Evolutionary conservation across 2,797 vertebrate species (phyloP), one percentile per base, ranked within the genome.

Genomic region (Perodicticus potto): DNA sequence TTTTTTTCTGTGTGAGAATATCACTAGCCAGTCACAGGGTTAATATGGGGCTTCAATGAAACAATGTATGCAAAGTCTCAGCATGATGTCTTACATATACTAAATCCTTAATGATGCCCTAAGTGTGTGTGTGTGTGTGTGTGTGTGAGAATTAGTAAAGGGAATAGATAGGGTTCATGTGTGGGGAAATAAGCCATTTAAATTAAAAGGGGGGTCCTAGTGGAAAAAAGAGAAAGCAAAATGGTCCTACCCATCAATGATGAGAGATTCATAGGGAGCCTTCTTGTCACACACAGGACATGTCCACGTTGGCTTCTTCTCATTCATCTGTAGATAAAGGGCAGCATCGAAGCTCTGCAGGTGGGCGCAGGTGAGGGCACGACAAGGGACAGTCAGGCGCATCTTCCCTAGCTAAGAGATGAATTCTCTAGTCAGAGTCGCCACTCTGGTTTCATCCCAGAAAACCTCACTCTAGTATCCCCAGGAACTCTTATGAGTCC

Each of bases 281-380:
- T 98, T 98, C 98, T 99, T 98, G 43, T 99, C 98, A 2, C 98
- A 99, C 76, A 99, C 98, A 0, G 98, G 98, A n/a, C 98, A 99
- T 0, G 98, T 98, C 98, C 98, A 99, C 0, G 98, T 99, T 20
- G 98, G 98, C 74, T 99, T 99, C 97, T 98, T 99, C 95, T 99
- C 98, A 0, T 99, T 99, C 98, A 99, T 99, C 72, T 99, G 98
- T 0, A 99, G 98, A 29, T 99, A 99, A 34, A 99, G 98, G 0
- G 98, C 98, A 0, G 98, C 98, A 0, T 99, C 98, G 2, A 99
- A 99, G 96, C 98, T 98, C 97, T 99, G 98, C 20, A 99, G 98
- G 96, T 99, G 98, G 78, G 97, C 98, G 29, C 98, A 99, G 16
- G 98, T 99, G 87, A 98, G 90, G 4, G 98, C 98, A 0, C 98